Base-by-base conservation (phyloP, 2,113 vertebrate species). In the Montifringilla adamsi region DNA sequence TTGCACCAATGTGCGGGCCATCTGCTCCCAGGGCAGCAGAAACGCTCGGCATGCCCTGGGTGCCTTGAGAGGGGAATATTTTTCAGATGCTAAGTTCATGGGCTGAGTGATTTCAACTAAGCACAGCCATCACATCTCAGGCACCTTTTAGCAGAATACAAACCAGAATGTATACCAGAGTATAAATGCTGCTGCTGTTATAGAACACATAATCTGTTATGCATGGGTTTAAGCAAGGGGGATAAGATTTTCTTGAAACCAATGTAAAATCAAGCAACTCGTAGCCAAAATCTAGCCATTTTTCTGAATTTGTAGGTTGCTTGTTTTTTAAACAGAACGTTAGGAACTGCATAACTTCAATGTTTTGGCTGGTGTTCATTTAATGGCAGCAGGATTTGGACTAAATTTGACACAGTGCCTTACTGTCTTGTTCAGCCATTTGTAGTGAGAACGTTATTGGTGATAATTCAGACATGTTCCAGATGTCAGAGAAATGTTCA, bases 1-100 rank as follows among this genome's bases (percentile, higher is more conserved):
- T n/a, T 73, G 89, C 87, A 81, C 62, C 95, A 97, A 97, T 95
- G 88, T 98, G 97, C 87, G 55, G 81, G 82, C 95, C 97, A 98
- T 95, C 95, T 97, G 96, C 94, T 92, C 15, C 7, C 66, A 14
- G 64, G 66, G 28, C 26, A 74, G 79, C 56, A 91, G 91, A 53
- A 95, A 82, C 0, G 3, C 43, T 56, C 80, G 12, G 33, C 63
- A 33, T 1, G 49, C 43, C 47, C 86, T 73, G n/a, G 53, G 87
- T 30, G 31, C 80, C 91, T 76, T 46, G 53, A 89, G 93, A 89
- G 37, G 22, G 28, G 55, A 66, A 84, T 82, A 84, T 87, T 92
- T 94, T 89, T 86, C 91, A 94, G 80, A 87, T 15, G 30, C 77
- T 68, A 68, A 35, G 46, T 69, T 95, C 84, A 66, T 41, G 73